Evolutionary conservation across 35 echinoderm and acorn worm genomes (phyloP), one percentile per base, ranked within the genome.

Genomic region (Strongylocentrotus purpuratus): DNA sequence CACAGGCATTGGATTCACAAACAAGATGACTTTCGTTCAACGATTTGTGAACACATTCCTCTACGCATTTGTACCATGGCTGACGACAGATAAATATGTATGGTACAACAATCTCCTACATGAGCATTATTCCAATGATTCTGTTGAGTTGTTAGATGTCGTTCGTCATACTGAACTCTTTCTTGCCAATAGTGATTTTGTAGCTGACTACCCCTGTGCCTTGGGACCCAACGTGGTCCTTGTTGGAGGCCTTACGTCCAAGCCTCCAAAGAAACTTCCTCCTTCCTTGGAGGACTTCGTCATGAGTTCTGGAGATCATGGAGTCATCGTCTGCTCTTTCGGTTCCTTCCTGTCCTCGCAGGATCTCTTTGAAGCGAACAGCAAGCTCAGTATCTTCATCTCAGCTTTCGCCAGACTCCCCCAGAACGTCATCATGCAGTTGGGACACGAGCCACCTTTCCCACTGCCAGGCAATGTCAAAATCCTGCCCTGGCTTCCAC

Each of bases 111-210:
- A 93, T 20, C 91, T 93, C n/a, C 48, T 93, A 28, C 91, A 93
- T 46, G 31, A 47, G 31, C 91, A 93, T 46, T 78, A 78, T 25
- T 78, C 65, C 65, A 93, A 93, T 45, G 25, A 32, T 32, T 93
- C 91, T n/a, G 48, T 58, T 18, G 13, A 93, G 48, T 45, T 93
- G 17, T 46, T 58, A 22, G 91, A 93, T 32, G 31, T 93, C 6
- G 46, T 93, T 47, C 32, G 48, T n/a, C 17, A 31, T 4, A 93
- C 91, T 0, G 18, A 93, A 46, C 91, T 93, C 18, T 93, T 46
- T 46, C 91, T 93, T 46, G 91, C 91, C 31, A 93, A 93, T 58
- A 93, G 91, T 58, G 91, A 93, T 58, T 93, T 93, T 58, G 91
- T 93, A 13, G 91, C 91, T 25, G 91, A 93, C 20, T 93, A 93